phyloP scores from a whole-genome alignment of 2,113 vertebrate species.

The Arizona elegans region DNA sequence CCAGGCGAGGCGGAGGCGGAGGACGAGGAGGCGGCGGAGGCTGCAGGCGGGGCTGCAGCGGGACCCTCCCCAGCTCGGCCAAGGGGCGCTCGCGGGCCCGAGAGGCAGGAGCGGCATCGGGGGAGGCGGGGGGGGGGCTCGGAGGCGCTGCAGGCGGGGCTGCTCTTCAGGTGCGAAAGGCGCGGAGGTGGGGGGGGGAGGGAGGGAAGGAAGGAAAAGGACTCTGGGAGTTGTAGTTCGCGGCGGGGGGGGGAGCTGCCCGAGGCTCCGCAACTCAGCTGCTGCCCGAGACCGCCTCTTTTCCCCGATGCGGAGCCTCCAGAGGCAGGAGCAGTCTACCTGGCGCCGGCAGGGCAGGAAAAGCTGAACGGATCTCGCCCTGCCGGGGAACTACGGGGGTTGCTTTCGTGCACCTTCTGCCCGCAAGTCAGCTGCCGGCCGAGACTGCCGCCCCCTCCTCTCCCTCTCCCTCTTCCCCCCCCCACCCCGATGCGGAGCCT shows the following conservation, averaged over 20 bases:
- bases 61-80: background rate
- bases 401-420: background rate
- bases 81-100: background rate
- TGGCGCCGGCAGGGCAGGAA: background rate
- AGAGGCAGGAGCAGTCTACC: background rate
- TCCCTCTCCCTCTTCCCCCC: too few species aligned
- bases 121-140: background rate
- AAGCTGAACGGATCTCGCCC: background rate
- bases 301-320: background rate
- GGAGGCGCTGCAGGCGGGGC: background rate
- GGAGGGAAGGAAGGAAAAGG: background rate
- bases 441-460: too few species aligned
- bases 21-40: background rate
- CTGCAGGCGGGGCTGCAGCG: background rate
- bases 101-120: background rate
- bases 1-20: background rate
- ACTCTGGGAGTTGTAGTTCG: slow-evolving; percentile 27
- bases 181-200: too few species aligned
- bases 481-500: background rate
- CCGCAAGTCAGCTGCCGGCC: background rate
- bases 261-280: background rate
- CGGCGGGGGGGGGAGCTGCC: too few species aligned
- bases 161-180: background rate
- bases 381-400: background rate
- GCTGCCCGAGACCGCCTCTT: background rate